A percentile compares a stretch with the other conserved stretches of the same genome.
Conservation (phyloP, 2,797 vertebrate species). For the Hyperoplus lanceolatus region DNA sequence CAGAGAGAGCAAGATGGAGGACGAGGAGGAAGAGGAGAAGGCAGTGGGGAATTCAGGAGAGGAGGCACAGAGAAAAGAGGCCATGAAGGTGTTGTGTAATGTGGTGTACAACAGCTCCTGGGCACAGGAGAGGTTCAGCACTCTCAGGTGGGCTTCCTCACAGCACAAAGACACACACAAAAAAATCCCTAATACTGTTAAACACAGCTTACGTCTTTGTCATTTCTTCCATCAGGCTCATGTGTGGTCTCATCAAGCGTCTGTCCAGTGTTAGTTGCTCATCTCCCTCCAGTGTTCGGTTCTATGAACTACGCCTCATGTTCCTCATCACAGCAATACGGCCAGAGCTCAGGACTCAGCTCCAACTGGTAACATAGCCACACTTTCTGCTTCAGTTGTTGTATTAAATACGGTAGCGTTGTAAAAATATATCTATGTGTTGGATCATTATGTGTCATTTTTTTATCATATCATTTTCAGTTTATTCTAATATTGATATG, state of each 20-base stretch:
- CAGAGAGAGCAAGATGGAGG: constrained; percentile 76
- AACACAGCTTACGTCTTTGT: constrained; percentile 2
- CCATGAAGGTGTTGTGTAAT: constrained; percentile 87
- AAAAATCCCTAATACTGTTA: background rate
- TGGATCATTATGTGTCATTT: background rate
- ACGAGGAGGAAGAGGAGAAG: constrained; percentile 64
- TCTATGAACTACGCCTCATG: constrained; percentile 88
- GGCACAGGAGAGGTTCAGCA: constrained; percentile 86
- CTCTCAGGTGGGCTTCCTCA: constrained; percentile 73
- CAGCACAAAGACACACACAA: background rate
- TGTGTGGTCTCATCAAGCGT: constrained; percentile 78
- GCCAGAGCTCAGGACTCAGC: constrained; percentile 83
- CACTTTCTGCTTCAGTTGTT: background rate
- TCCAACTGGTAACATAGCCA: constrained; percentile 72
- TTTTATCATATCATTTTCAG: background rate
- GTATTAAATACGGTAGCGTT: background rate
- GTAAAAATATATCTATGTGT: background rate
- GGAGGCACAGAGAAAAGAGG: constrained; percentile 83
- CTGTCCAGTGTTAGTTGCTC: constrained; percentile 69
- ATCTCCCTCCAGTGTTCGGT: constrained; percentile 80
- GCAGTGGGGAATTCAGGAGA: constrained; percentile 73
- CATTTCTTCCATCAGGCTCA: constrained; percentile 67
- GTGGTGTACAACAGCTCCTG: constrained; percentile 88
- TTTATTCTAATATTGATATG: background rate
- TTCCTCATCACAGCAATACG: constrained; percentile 87